Base-by-base conservation (phyloP, 1,140 invertebrate genomes). In the Dysdera silvatica region DNA sequence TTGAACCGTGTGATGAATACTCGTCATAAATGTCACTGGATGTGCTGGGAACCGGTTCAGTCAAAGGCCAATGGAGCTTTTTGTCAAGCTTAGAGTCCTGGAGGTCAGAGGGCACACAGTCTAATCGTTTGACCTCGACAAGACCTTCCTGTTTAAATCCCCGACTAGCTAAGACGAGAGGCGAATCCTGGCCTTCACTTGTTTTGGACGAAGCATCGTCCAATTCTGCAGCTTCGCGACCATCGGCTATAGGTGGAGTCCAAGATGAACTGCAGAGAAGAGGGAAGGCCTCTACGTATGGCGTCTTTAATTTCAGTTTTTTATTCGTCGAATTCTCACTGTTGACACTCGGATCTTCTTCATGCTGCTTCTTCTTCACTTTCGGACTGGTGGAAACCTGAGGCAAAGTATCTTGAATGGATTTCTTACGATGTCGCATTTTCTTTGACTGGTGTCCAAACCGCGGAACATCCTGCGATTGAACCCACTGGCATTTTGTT, bases 401-500 rank as follows among this genome's bases (percentile, higher is more conserved):
- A 20, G 35, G 33, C 35, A 26, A 33, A 16, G 23, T 26, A 45
- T 58, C 47, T 29, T 57, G 54, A n/a, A 52, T 58, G 26, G 32
- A 37, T 14, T 53, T 65, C 29, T 65, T 65, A 33, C 53, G 51
- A 18, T 57, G 48, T 53, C 40, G 40, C 10, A 48, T 53, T 45
- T 58, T 58, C 31, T 58, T 65, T 31, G 32, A 35, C 20, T 37
- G 29, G 20, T 51, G 52, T 6, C 55, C 37, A 43, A 59, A 45
- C 61, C 61, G 62, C 14, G 67, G 63, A 14, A 65, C 47, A 32
- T 69, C 69, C 48, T 62, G 53, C 26, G 68, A 70, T 47, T 69
- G 68, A 14, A 68, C 68, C 69, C 69, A 71, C 62, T 71, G 66
- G 57, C 68, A 67, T 56, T 68, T 67, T 14, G 51, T 37, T 33